Base-by-base conservation (phyloP, 2,888 invertebrate genomes). In the Andrena hattorfiana region DNA sequence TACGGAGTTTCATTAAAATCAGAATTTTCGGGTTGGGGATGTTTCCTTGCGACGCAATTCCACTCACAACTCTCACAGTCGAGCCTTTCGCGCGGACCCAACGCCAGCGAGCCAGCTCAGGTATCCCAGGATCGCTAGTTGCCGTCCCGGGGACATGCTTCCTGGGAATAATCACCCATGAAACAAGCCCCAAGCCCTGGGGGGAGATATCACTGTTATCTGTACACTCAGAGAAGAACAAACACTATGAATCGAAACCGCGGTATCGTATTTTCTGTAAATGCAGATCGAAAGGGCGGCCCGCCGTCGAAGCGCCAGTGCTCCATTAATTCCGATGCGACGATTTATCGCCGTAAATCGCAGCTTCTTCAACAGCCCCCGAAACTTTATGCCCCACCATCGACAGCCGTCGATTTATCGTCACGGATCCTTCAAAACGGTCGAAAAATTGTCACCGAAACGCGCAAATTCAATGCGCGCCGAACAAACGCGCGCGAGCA, bases 331-430 rank as follows among this genome's bases (percentile, higher is more conserved):
- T 70, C 42, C 28, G 3, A 0, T 48, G 70, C 48, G 60, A 42
- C 70, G 70, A 70, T 70, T 70, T 60, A 54, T 60, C 70, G 28
- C 7, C 59, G 70, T 70, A 70, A 70, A 70, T 70, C 60, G 70
- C 70, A 20, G 10, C 70, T 48, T 70, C 70, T 70, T 70, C 60
- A 60, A 48, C 60, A 13, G 68, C 28, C 48, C 8, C n/a, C 20
- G 60, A 30, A 30, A 62, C 48, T 71, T 71, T 71, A 71, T 71
- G 48, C 30, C 49, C 62, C 49, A 23, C 16, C 71, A 28, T 20
- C 28, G 62, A 49, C 71, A 49, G 71, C 42, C 20, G 62, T 49
- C 71, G 62, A 71, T 71, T 71, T 71, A 71, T 71, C 71, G 71
- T 42, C 28, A 42, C 30, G 49, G 30, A 71, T 71, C 42, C 30